These are phyloP conservation scores for Beroe ovata DNA, from an alignment of 37 sponge, comb jelly and placozoan species.

Conservation along the genomic window DNA sequence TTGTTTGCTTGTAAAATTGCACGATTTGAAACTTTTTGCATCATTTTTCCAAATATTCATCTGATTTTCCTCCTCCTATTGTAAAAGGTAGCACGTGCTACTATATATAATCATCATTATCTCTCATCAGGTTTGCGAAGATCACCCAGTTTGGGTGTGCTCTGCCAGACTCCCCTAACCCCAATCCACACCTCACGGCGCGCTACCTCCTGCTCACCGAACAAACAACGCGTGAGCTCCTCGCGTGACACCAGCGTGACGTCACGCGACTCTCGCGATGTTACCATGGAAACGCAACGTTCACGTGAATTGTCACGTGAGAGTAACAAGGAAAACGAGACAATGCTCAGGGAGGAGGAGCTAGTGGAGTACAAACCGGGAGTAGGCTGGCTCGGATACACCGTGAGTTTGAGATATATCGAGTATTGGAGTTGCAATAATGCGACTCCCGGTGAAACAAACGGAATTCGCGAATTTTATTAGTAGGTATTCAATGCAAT, in stretches of 20 bases:
- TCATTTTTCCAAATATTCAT: too few relatives aligned
- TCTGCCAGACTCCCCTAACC: conserved; percentile 41
- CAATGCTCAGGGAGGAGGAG: conserved; percentile 6
- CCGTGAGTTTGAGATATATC: conserved; percentile 1
- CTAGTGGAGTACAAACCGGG: conserved; percentile 48
- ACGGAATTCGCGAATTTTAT: too few relatives aligned
- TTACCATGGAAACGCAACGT: neutral
- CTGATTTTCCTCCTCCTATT: too few relatives aligned
- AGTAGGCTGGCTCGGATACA: conserved; percentile 54
- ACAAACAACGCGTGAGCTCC: neutral
- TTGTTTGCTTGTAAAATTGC: too few relatives aligned
- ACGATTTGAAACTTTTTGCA: neutral
- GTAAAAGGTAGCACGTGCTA: too few relatives aligned
- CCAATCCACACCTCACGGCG: conserved; percentile 11
- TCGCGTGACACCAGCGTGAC: neutral
- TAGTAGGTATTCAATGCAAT: too few relatives aligned
- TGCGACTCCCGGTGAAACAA: too few relatives aligned
- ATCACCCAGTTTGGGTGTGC: conserved; percentile 20
- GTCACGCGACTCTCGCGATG: neutral
- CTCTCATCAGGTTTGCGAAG: conserved; percentile 59
- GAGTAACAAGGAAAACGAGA: neutral
- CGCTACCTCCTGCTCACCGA: conserved; percentile 32
- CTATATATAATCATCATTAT: too few relatives aligned
- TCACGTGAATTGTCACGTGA: neutral
- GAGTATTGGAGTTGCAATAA: neutral